A percentile compares a stretch with the other conserved stretches of the same genome.
phyloP scores from a whole-genome alignment of 2,888 invertebrate genomes.

The Ariolimax columbianus region DNA sequence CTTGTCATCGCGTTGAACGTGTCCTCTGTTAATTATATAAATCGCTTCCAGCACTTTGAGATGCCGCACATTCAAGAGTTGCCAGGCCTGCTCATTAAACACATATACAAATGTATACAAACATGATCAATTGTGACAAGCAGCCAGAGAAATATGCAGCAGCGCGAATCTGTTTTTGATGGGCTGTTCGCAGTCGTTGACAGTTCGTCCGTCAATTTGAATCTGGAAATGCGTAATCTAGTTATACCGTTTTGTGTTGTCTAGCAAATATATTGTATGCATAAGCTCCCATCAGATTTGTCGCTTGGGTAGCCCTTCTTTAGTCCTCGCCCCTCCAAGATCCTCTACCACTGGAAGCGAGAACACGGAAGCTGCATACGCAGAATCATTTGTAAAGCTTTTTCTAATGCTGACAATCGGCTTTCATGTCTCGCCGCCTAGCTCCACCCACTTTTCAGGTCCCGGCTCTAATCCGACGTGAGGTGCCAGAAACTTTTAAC shows the following conservation, averaged over 20 bases:
- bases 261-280: not conserved
- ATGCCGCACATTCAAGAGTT: not conserved
- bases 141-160: not conserved
- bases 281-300: not conserved
- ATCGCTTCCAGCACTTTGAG: not conserved
- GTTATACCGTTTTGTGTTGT: not conserved
- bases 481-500: constrained; percentile 33
- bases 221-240: not conserved
- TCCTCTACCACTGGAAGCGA: not conserved
- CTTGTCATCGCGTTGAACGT: not conserved
- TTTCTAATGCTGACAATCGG: constrained; percentile 39
- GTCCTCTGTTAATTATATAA: not conserved
- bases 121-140: not conserved
- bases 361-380: not conserved
- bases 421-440: not conserved
- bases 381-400: not conserved
- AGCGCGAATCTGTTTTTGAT: not conserved
- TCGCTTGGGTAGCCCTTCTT: not conserved
- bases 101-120: not conserved
- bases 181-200: not conserved
- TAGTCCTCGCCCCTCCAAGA: not conserved
- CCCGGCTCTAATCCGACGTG: constrained; percentile 15
- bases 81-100: not conserved
- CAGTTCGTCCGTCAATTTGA: not conserved
- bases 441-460: constrained; percentile 19